Percentiles rank a stretch among this genome's conserved stretches.
phyloP scores from a whole-genome alignment of 2,113 vertebrate genomes.

The Dunckerocampus dactyliophorus region DNA sequence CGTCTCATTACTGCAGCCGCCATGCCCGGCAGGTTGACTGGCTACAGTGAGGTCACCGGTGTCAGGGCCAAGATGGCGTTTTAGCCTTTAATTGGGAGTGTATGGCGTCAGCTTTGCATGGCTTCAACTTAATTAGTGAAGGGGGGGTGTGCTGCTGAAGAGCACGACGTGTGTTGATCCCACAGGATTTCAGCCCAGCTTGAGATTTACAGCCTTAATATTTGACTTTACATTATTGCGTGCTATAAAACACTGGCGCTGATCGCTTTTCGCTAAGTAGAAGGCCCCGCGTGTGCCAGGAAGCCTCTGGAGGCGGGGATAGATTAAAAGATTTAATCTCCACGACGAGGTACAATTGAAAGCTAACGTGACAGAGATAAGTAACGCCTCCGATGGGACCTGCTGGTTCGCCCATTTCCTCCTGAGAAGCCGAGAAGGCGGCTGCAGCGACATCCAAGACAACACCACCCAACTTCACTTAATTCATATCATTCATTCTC shows the following conservation, averaged over 20 bases:
- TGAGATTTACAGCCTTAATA: slow-evolving; percentile 21
- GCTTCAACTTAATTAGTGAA: slow-evolving; percentile 46
- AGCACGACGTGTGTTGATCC: slow-evolving; percentile 36
- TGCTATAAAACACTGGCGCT: slow-evolving; percentile 1
- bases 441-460: no score
- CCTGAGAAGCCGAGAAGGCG: no score
- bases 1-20: slow-evolving; percentile 44
- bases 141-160: not conserved
- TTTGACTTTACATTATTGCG: slow-evolving; percentile 36
- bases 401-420: no score
- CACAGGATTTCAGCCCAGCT: slow-evolving; percentile 24
- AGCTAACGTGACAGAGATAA: slow-evolving; percentile 3
- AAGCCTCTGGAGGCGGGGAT: not conserved
- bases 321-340: slow-evolving; percentile 4
- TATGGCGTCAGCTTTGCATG: slow-evolving; percentile 26
- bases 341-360: not conserved
- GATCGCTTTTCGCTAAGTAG: slow-evolving; percentile 12
- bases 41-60: slow-evolving; percentile 31
- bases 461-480: no score
- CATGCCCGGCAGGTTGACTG: slow-evolving; percentile 33
- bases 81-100: slow-evolving; percentile 54
- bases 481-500: no score
- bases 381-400: not conserved
- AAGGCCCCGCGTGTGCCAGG: slow-evolving; percentile 2
- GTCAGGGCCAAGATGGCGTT: slow-evolving; percentile 32